Base-by-base conservation (phyloP, 1,140 invertebrate genomes). In the Kradibia gibbosae region DNA sequence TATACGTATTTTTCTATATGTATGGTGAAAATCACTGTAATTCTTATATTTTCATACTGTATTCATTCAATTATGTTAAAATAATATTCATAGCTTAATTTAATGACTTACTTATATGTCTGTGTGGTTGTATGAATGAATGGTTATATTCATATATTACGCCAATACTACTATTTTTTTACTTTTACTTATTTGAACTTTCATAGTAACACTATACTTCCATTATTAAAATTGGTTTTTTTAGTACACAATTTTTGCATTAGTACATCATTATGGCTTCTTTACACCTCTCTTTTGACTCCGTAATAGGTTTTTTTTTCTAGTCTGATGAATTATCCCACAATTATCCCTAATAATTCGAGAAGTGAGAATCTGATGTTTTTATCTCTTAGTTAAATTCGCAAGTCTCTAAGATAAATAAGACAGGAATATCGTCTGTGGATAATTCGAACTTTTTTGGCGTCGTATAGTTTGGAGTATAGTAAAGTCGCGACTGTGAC, bases 341-440 rank as follows among this genome's bases (percentile, higher is more conserved):
- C 60, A 73, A 70, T 75, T 75, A 76, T 75, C 53, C 71, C 71
- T 48, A 73, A 70, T 75, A 81, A 76, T 75, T 57, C 67, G 17
- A 7, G 0, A 11, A 22, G n/a, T 10, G 34, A 4, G 62, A 28
- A 0, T 22, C 57, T 34, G 57, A 25, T n/a, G 78, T 50, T 45
- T 81, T 81, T 81, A 72, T 81, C 72, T 81, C 62, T 76, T 81
- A 73, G 74, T 71, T 72, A 65, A 81, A 81, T 81, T 77, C 28
- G 17, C 62, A 55, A 67, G 70, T 60, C 70, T 77, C 20, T 28
- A 48, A 62, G 67, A 60, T 70, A n/a, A 1, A 3, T 25, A n/a
- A 31, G 67, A 10, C 28, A 36, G 28, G 25, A 10, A 60, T 55
- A 36, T 34, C 11, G 11, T 60, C 65, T 57, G 53, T 25, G 45